Base-by-base conservation (phyloP, 1,140 invertebrate species). In the Ladona fulva region DNA sequence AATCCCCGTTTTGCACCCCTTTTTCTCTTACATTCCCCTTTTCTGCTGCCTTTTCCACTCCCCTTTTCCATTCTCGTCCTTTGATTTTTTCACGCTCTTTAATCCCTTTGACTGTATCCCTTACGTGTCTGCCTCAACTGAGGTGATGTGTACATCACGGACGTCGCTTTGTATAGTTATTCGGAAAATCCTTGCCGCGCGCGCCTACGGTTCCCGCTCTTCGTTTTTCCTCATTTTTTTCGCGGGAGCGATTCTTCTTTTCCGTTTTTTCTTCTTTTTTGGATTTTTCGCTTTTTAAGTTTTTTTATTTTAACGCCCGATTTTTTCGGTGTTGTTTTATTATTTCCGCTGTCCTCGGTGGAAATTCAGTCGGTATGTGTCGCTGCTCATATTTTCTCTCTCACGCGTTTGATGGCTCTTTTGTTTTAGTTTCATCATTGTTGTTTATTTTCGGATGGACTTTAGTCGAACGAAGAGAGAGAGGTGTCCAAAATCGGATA, bases 21-120 rank as follows among this genome's bases (percentile, higher is more conserved):
- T 80, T 74, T 79, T 79, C 77, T 74, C 77, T 78, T 44, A 74
- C 74, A 44, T 79, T 76, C 74, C 78, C 78, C 77, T 76, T 29
- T 10, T 24, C 5, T 16, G 10, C 37, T 44, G 59, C 80, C 79
- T 78, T 79, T 83, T 82, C 82, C 83, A 82, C 84, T 84, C 84
- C 83, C 83, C 84, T 84, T 83, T 84, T 83, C 83, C 80, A 78
- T 83, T 82, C 80, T 80, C 80, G 78, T 79, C 42, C 12, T 22
- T 52, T 25, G 11, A 25, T 42, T 25, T 52, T 24, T 42, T 42
- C 42, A 76, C 76, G 44, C 76, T 42, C 76, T 42, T 42, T 42
- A 42, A 76, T 42, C 76, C 44, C 76, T 52, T 42, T 76, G 37
- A 8, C 37, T 77, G 25, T 77, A 29, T 77, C 77, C 73, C 52